A percentile compares a stretch with the other conserved stretches of the same genome.
Evolutionary conservation across 2,113 vertebrate species (phyloP).

Genomic region (Stigmatopora argus): DNA sequence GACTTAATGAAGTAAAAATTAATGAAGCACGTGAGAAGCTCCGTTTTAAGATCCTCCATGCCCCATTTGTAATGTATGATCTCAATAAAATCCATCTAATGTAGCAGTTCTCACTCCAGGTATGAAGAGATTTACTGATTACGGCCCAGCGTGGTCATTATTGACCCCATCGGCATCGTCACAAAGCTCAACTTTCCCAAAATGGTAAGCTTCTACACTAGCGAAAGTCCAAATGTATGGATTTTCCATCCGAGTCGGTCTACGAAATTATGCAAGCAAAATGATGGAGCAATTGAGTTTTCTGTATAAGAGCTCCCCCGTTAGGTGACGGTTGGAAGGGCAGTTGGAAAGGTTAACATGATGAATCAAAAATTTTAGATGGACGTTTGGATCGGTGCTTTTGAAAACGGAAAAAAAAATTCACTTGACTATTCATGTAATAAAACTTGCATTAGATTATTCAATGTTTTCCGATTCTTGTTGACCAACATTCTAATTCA

Average conservation of each 20-base stretch:
- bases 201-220: not conserved
- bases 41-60: constrained; percentile 70
- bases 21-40: constrained; percentile 74
- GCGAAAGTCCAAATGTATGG: not conserved
- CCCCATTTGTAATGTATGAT: constrained; percentile 78
- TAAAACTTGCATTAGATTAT: too few relatives aligned
- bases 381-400: too few relatives aligned
- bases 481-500: too few relatives aligned
- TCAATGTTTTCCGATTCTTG: too few relatives aligned
- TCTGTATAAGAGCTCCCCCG: constrained; percentile 78
- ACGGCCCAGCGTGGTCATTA: constrained; percentile 60
- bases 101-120: constrained; percentile 75
- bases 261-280: not conserved
- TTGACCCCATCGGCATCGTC: constrained; percentile 35
- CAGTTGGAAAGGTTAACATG: not conserved
- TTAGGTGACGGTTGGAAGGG: constrained; percentile 52
- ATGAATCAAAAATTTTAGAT: not conserved
- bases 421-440: too few relatives aligned
- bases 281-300: constrained; percentile 31
- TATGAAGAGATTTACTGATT: constrained; percentile 74
- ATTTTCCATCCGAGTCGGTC: not conserved
- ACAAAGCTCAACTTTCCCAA: constrained; percentile 58
- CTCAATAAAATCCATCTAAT: constrained; percentile 81
- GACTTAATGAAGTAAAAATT: constrained; percentile 79
- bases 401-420: not conserved